Evolutionary conservation across 92 coral and sea anemone genomes (phyloP).

Genomic region (Actinostola sp.): DNA sequence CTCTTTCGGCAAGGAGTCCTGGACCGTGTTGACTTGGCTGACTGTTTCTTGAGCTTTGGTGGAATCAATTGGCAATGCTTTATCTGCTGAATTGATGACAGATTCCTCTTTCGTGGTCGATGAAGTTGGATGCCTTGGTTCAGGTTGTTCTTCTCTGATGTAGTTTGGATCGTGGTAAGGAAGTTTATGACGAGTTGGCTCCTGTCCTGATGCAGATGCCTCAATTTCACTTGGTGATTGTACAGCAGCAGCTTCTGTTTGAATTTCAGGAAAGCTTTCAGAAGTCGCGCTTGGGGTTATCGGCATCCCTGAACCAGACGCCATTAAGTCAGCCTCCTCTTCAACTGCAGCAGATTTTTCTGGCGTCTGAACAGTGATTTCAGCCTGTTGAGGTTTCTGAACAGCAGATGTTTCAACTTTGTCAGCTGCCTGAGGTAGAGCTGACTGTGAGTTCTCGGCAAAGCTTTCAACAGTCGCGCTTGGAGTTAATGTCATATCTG

Average conservation of each 20-base stretch:
- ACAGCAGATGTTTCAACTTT: neutral
- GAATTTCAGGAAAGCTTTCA: conserved; percentile 20
- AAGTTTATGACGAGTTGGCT: neutral
- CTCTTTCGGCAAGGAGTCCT: neutral
- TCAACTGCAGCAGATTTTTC: conserved; percentile 6
- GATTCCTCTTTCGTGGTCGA: neutral
- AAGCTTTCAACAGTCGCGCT: conserved; percentile 21
- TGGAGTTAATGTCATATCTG: conserved; percentile 26
- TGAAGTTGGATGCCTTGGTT: conserved; percentile 28
- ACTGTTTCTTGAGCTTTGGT: conserved; percentile 9
- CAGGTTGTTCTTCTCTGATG: conserved; percentile 30
- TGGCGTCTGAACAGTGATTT: conserved; percentile 1
- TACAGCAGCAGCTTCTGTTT: conserved; percentile 8
- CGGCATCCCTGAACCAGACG: conserved; percentile 58
- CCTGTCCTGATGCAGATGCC: conserved; percentile 13
- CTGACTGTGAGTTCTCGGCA: conserved; percentile 6
- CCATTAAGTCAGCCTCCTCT: conserved; percentile 45
- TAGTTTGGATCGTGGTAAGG: conserved; percentile 28
- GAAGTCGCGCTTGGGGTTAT: conserved; percentile 17
- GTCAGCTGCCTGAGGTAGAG: conserved; percentile 4
- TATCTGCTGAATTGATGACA: neutral
- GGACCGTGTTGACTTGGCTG: neutral
- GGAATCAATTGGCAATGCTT: neutral
- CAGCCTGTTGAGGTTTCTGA: conserved; percentile 1
- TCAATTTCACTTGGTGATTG: conserved; percentile 2